These are phyloP conservation scores for Oopsacas minuta DNA, from an alignment of 37 sponge, comb jelly and placozoan species.

Conservation along the genomic window DNA sequence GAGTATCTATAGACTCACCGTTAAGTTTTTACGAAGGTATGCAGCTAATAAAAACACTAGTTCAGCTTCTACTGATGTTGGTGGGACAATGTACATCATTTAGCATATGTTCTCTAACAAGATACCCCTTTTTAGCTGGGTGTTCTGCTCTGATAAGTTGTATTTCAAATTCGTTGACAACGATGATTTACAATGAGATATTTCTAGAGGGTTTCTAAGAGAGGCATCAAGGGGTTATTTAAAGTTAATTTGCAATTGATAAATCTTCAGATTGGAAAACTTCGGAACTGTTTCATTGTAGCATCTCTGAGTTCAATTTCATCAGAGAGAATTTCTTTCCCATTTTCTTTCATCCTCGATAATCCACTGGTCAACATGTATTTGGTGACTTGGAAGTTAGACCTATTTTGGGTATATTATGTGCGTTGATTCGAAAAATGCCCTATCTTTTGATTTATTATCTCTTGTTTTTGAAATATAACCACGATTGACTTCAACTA, in stretches of 20 bases:
- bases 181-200: background rate
- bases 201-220: background rate
- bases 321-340: background rate
- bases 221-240: background rate
- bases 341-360: background rate
- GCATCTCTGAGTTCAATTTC: background rate
- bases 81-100: conserved; percentile 14
- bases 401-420: too few relatives aligned
- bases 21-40: conserved; percentile 7
- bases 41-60: conserved; percentile 1
- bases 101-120: conserved; percentile 7
- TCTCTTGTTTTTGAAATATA: too few relatives aligned
- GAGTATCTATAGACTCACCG: conserved; percentile 14
- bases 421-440: too few relatives aligned
- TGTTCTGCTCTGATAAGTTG: conserved; percentile 1
- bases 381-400: too few relatives aligned
- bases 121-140: background rate
- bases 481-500: too few relatives aligned
- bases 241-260: background rate
- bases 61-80: conserved; percentile 17
- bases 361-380: too few relatives aligned
- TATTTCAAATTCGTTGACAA: background rate
- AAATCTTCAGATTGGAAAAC: background rate
- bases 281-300: background rate
- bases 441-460: too few relatives aligned